Conservation (phyloP, 2,113 vertebrate genomes). For the Eudyptes chrysolophus region DNA sequence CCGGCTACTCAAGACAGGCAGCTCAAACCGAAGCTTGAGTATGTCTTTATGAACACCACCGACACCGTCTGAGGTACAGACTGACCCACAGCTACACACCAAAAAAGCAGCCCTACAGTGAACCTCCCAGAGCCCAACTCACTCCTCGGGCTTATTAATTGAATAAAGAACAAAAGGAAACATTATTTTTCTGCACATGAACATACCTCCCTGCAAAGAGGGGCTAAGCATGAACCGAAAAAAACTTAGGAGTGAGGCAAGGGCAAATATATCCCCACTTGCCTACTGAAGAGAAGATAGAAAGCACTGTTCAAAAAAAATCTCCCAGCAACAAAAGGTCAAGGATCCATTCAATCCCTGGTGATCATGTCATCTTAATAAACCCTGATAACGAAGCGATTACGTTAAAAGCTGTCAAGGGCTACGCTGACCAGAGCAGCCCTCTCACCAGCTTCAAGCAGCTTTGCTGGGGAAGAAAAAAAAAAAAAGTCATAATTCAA, state of each 20-base stretch:
- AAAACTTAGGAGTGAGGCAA: neutral
- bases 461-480: slow-evolving; percentile 36
- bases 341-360: neutral
- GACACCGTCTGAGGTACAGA: neutral
- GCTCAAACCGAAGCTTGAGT: neutral
- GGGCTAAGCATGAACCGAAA: neutral
- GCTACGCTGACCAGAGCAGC: slow-evolving; percentile 11
- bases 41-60: neutral
- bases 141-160: neutral
- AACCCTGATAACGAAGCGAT: slow-evolving; percentile 21
- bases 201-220: neutral
- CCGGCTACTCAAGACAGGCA: neutral
- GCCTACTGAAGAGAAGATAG: neutral
- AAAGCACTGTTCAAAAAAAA: neutral
- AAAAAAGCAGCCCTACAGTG: rapidly evolving
- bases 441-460: slow-evolving; percentile 47
- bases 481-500: slow-evolving; percentile 30
- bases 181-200: neutral
- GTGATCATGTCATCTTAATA: neutral
- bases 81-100: neutral
- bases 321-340: neutral
- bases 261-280: neutral
- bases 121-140: neutral
- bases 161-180: neutral
- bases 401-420: slow-evolving; percentile 32